Percentiles rank a stretch among this genome's conserved stretches.
phyloP scores from a whole-genome alignment of 1,140 invertebrate species.

The Pseudomyrmex cubaensis region DNA sequence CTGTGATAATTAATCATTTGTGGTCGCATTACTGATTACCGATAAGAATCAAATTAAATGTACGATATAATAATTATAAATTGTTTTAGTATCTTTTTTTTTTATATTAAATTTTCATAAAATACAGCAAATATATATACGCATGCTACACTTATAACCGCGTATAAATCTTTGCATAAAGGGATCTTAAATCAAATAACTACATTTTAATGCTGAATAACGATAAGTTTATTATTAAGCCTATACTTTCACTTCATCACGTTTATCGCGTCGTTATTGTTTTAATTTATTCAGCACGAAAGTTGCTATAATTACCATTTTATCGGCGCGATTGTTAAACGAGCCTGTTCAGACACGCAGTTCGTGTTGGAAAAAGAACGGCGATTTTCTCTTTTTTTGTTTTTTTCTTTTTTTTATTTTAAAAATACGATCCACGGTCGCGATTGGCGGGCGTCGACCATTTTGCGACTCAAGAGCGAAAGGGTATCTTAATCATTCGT shows the following conservation, averaged over 20 bases:
- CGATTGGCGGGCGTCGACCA: conserved; percentile 34
- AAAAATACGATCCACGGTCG: conserved; percentile 29
- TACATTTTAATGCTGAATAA: conserved; percentile 29
- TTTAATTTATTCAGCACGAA: conserved; percentile 53
- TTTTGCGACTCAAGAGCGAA: conserved; percentile 47
- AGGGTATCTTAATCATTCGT: conserved; percentile 50
- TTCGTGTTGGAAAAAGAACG: conserved; percentile 2
- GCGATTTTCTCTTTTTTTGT: conserved; percentile 60
- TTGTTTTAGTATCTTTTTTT: too few species aligned
- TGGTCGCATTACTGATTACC: too few species aligned
- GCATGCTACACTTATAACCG: too few species aligned
- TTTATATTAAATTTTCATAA: too few species aligned
- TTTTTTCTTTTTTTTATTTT: conserved; percentile 40
- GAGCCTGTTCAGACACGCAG: conserved; percentile 20
- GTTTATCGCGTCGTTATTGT: conserved; percentile 39
- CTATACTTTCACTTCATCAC: conserved; percentile 4
- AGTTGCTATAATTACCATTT: conserved; percentile 62
- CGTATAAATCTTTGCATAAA: too few species aligned
- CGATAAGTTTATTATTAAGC: background rate
- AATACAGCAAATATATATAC: too few species aligned
- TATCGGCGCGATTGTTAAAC: conserved; percentile 57
- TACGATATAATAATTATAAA: too few species aligned
- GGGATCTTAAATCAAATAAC: background rate
- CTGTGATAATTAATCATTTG: too few species aligned
- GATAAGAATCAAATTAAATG: too few species aligned